Base-by-base conservation (phyloP, 2,888 invertebrate genomes). In the Eurois occulta region DNA sequence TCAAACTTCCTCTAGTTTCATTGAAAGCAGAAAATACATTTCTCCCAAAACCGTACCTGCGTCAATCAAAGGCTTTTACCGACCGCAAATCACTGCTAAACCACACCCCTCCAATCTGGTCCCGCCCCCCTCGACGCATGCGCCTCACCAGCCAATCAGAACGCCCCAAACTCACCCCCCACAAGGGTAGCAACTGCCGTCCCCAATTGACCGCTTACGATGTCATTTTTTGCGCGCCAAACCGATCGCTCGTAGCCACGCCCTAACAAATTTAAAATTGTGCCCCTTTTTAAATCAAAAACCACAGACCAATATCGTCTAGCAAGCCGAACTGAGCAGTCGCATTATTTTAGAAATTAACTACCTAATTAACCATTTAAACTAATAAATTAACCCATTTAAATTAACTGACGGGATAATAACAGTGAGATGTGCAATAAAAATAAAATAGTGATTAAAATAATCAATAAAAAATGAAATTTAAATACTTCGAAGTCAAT, bases 31-130 rank as follows among this genome's bases (percentile, higher is more conserved):
- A 58, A 70, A 66, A 67, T 48, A 46, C 35, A n/a, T 48, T 18
- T 73, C 62, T 32, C 77, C 90, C 72, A 35, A 92, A 86, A 86
- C 88, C 95, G 82, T 76, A 83, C 90, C 96, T 95, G 95, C 70
- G 83, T 92, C 95, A 96, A 96, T 96, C 95, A 96, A 95, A 95
- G 94, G 94, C 94, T 94, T 93, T 84, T 87, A 78, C 88, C 91
- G 93, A 96, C 96, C 96, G 96, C 96, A 96, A 96, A 96, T 96
- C 96, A 96, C 95, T 90, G 94, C 91, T 85, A 92, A 91, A 95
- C 95, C 95, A 95, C 96, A 94, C 96, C 96, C 95, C 92, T 94
- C 88, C 92, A 94, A 94, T 93, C 93, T 91, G 93, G 92, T 93
- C 91, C 91, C 96, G 95, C 96, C 92, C 94, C 79, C 79, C 77